phyloP scores from a whole-genome alignment of 1,140 invertebrate genomes.

The Temnothorax longispinosus region DNA sequence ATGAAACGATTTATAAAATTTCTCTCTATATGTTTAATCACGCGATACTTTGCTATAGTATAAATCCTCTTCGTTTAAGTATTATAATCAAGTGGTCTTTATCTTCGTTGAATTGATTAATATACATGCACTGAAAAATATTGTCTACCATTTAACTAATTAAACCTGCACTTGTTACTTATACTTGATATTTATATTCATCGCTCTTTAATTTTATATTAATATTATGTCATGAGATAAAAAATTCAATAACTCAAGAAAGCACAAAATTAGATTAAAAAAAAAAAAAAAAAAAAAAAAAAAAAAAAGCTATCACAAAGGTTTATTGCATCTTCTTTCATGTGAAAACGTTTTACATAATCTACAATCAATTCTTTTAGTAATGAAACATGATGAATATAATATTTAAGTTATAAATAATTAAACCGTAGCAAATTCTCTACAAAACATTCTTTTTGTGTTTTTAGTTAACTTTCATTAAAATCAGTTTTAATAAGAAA shows the following conservation, averaged over 20 bases:
- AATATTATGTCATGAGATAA: neutral
- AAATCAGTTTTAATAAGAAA: neutral
- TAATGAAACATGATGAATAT: neutral
- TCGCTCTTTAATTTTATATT: neutral
- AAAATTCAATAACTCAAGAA: neutral
- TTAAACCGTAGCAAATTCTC: neutral
- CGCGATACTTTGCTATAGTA: neutral
- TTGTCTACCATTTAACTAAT: conserved; percentile 1
- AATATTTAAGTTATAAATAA: neutral
- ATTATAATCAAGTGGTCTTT: conserved; percentile 27
- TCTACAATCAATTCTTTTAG: neutral
- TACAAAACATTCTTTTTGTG: neutral
- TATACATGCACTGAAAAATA: neutral
- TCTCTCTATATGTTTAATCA: conserved; percentile 24
- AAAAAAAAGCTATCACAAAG: too few species aligned
- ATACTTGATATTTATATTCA: conserved; percentile 2
- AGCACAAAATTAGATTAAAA: neutral
- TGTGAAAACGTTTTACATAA: neutral
- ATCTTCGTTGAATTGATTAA: conserved; percentile 29
- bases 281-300: too few species aligned
- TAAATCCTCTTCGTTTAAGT: conserved; percentile 1
- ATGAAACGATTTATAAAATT: conserved; percentile 25
- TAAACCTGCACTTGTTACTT: conserved; percentile 1
- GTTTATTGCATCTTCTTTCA: neutral
- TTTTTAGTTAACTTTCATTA: neutral